Evolutionary conservation across 2,113 vertebrate genomes (phyloP).

Genomic region (cat (Felis catus)): F.catus_Fca126_mat1.0 CM031425.1:19505501-19506000

Average conservation of each 20-base stretch:
- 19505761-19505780: not conserved
- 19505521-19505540: not conserved
- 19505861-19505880: not conserved
- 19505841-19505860: not conserved
- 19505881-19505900: too few relatives aligned
- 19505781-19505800: not conserved
- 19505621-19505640: not conserved
- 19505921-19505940: not conserved
- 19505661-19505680: not conserved
- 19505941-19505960: not conserved
- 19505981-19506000: not conserved
- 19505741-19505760: not conserved
- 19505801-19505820: not conserved
- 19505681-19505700: not conserved
- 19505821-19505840: not conserved
- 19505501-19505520: not conserved
- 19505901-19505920: rapidly evolving
- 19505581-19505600: not conserved
- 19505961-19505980: not conserved
- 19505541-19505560: not conserved
- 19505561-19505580: not conserved
- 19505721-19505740: not conserved
- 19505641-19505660: not conserved
- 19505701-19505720: not conserved
- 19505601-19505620: not conserved